Evolutionary conservation across 2,113 vertebrate species (phyloP).

Genomic region (Eclectus roratus): DNA sequence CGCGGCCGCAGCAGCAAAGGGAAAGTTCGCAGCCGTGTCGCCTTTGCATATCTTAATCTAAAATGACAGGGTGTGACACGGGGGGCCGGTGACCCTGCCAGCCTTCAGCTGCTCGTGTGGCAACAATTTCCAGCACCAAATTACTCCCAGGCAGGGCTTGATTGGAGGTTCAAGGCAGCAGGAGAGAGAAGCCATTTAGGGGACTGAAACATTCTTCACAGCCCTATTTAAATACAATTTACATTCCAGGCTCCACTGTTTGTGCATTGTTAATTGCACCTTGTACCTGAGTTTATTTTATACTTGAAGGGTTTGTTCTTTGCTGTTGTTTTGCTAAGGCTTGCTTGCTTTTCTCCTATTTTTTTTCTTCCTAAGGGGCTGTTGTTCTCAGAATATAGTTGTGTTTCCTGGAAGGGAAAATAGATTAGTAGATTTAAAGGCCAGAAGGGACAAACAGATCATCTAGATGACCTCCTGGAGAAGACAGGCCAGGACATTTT

Average conservation of each 20-base stretch:
- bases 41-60: slow-evolving; percentile 97
- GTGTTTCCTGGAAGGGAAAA: slow-evolving; percentile 59
- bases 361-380: slow-evolving; percentile 1
- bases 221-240: slow-evolving; percentile 73
- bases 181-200: slow-evolving; percentile 63
- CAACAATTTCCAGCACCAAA: slow-evolving; percentile 93
- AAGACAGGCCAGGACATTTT: slow-evolving; percentile 34
- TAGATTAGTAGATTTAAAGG: slow-evolving; percentile 61
- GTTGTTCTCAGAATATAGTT: slow-evolving; percentile 43
- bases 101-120: slow-evolving; percentile 85
- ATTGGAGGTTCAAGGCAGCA: slow-evolving; percentile 59
- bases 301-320: slow-evolving; percentile 26
- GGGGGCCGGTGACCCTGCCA: slow-evolving; percentile 87
- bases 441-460: slow-evolving; percentile 56
- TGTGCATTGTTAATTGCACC: slow-evolving; percentile 69
- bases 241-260: slow-evolving; percentile 65
- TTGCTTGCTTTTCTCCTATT: not conserved
- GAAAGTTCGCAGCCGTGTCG: slow-evolving; percentile 82
- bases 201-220: slow-evolving; percentile 56
- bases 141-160: slow-evolving; percentile 83
- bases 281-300: slow-evolving; percentile 63
- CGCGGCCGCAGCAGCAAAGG: slow-evolving; percentile 73
- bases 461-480: slow-evolving; percentile 41
- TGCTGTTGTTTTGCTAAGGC: slow-evolving; percentile 54
- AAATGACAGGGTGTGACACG: slow-evolving; percentile 97